phyloP scores from a whole-genome alignment of 1,140 invertebrate genomes.

The Ips nitidus region DNA sequence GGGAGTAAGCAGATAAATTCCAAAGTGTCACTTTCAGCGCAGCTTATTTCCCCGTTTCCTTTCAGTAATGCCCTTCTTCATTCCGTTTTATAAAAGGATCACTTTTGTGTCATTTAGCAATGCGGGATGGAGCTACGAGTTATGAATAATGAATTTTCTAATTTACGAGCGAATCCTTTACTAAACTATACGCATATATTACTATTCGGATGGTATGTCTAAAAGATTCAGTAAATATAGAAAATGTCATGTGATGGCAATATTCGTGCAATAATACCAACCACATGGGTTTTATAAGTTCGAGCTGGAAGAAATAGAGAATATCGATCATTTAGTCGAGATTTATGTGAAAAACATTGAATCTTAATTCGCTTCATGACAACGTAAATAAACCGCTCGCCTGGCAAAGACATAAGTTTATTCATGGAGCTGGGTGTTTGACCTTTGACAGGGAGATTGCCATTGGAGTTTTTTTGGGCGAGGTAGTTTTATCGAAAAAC shows the following conservation, averaged over 20 bases:
- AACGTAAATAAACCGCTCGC: neutral
- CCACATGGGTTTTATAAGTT: neutral
- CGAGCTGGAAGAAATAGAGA: neutral
- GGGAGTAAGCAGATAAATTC: slow-evolving; percentile 18
- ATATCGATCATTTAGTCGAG: neutral
- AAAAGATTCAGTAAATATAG: no score
- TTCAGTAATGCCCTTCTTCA: slow-evolving; percentile 29
- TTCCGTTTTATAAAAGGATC: slow-evolving; percentile 34
- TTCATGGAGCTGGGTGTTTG: neutral
- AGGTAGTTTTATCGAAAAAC: neutral
- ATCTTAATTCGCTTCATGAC: neutral
- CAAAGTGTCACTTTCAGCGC: slow-evolving; percentile 25
- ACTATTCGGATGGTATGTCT: no score
- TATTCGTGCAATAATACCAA: neutral
- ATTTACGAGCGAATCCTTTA: slow-evolving; percentile 8
- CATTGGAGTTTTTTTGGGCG: neutral
- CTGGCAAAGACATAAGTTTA: neutral
- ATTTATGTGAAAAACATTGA: neutral
- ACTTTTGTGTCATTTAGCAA: slow-evolving; percentile 33
- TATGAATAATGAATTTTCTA: slow-evolving; percentile 35
- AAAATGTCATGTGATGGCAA: no score
- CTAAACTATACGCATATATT: no score
- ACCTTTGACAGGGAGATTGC: neutral
- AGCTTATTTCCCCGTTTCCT: slow-evolving; percentile 32
- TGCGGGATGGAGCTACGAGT: slow-evolving; percentile 13